Evolutionary conservation across 1,140 invertebrate genomes (phyloP).

Genomic region (Nylanderia fulva): DNA sequence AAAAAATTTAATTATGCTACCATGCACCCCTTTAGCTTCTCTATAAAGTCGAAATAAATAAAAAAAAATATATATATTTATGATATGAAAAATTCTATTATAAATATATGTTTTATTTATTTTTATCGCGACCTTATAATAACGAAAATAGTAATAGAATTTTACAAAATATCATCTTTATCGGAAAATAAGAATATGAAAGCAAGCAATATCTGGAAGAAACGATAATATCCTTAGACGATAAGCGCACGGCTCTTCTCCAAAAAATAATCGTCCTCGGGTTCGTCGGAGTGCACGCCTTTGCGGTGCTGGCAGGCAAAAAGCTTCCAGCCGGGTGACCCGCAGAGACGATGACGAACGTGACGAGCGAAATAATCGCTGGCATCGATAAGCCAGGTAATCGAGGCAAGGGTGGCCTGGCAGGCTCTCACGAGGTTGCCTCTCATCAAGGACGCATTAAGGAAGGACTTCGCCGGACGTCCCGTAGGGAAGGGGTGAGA

Average conservation of each 20-base stretch:
- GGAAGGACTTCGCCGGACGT: conserved; percentile 68
- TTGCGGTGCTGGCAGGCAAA: conserved; percentile 62
- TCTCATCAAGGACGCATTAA: conserved; percentile 75
- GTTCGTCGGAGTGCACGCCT: conserved; percentile 58
- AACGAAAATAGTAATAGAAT: not conserved
- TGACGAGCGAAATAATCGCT: conserved; percentile 75
- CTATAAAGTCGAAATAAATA: too few relatives aligned
- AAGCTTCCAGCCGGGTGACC: conserved; percentile 72
- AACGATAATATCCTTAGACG: conserved; percentile 36
- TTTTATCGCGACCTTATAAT: not conserved
- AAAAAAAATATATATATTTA: too few relatives aligned
- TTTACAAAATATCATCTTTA: conserved; percentile 60
- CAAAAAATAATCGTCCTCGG: conserved; percentile 53
- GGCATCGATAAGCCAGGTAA: conserved; percentile 73
- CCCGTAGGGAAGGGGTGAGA: conserved; percentile 74
- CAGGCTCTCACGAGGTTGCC: conserved; percentile 60
- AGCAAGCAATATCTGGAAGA: not conserved
- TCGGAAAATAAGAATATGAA: conserved; percentile 38
- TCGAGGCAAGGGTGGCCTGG: conserved; percentile 30
- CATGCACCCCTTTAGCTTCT: too few relatives aligned
- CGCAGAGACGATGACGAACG: conserved; percentile 75
- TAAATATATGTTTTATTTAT: not conserved
- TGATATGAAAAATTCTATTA: too few relatives aligned
- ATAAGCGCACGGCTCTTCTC: conserved; percentile 23
- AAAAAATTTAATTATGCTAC: not conserved